Conservation (phyloP, 1,140 invertebrate species). For the Psix sp. region DNA sequence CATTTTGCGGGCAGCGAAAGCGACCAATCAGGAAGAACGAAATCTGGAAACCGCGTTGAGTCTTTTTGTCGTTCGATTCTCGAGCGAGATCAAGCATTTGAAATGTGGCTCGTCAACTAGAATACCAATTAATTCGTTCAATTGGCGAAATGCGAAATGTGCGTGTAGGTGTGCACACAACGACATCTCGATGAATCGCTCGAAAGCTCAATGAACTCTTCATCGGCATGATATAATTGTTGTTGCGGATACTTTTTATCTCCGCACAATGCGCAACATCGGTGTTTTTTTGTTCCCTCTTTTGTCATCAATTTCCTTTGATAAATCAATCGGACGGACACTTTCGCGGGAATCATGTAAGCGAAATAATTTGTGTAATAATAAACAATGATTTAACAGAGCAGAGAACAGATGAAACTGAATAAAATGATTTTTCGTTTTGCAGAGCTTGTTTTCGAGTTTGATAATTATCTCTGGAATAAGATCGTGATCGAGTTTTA, state of each 20-base stretch:
- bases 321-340: constrained; percentile 4
- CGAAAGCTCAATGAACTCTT: constrained; percentile 56
- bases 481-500: too few species aligned
- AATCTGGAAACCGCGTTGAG: constrained; percentile 18
- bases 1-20: too few species aligned
- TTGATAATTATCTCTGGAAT: not conserved
- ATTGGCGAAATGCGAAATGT: constrained; percentile 48
- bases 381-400: too few species aligned
- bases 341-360: too few species aligned
- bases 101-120: constrained; percentile 36
- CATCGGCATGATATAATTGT: constrained; percentile 39
- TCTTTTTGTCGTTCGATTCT: constrained; percentile 26
- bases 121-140: constrained; percentile 57
- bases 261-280: constrained; percentile 5
- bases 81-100: constrained; percentile 23
- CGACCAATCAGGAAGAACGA: not conserved
- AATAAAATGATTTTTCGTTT: too few species aligned
- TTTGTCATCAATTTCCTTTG: constrained; percentile 13
- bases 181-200: constrained; percentile 13
- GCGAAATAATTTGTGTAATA: too few species aligned
- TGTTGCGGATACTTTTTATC: constrained; percentile 44
- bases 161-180: constrained; percentile 17
- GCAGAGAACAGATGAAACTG: too few species aligned
- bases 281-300: constrained; percentile 7
- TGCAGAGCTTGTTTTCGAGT: too few species aligned